Percentiles rank a stretch among this genome's conserved stretches.
These are phyloP conservation scores for Pipistrellus pipistrellus DNA, from an alignment of 2,797 vertebrate genomes.

Conservation along the genomic window DNA sequence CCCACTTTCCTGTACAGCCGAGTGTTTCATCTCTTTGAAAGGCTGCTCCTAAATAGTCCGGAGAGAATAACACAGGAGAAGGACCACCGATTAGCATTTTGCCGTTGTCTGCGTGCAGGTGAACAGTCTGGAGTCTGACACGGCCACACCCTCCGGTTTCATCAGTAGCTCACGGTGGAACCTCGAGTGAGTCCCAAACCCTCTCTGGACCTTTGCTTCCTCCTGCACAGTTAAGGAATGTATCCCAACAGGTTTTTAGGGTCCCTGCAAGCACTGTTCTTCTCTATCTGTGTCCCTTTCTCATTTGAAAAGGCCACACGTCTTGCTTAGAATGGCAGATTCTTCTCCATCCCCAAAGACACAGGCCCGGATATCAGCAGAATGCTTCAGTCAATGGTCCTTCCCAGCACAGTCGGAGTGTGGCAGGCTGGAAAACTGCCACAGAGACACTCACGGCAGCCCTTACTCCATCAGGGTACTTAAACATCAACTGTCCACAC, in stretches of 20 bases:
- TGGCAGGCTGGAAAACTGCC: slow-evolving; percentile 3
- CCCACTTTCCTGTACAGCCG: slow-evolving; percentile 1
- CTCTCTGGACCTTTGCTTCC: not conserved
- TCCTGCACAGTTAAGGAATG: not conserved
- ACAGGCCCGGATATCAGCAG: not conserved
- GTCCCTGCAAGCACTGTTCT: not conserved
- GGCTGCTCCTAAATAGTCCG: not conserved
- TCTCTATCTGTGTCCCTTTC: not conserved
- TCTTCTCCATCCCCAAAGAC: slow-evolving; percentile 49
- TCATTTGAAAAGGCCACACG: slow-evolving; percentile 25
- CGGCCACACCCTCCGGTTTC: not conserved
- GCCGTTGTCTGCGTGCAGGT: not conserved
- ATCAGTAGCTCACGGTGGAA: not conserved
- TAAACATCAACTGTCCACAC: slow-evolving; percentile 1
- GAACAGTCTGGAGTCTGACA: not conserved
- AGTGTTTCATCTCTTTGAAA: slow-evolving; percentile 20
- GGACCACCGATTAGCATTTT: not conserved
- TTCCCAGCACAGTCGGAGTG: slow-evolving; percentile 3
- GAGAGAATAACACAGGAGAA: slow-evolving; percentile 11
- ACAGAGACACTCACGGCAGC: slow-evolving; percentile 28
- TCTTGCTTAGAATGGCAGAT: slow-evolving; percentile 40
- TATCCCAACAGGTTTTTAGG: not conserved
- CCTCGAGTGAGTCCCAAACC: not conserved
- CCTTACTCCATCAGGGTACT: slow-evolving; percentile 38
- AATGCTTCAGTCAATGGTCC: not conserved